A percentile compares a stretch with the other conserved stretches of the same genome.
Evolutionary conservation across 2,888 invertebrate genomes (phyloP).

Genomic region (Drosophila vallismaia): DNA sequence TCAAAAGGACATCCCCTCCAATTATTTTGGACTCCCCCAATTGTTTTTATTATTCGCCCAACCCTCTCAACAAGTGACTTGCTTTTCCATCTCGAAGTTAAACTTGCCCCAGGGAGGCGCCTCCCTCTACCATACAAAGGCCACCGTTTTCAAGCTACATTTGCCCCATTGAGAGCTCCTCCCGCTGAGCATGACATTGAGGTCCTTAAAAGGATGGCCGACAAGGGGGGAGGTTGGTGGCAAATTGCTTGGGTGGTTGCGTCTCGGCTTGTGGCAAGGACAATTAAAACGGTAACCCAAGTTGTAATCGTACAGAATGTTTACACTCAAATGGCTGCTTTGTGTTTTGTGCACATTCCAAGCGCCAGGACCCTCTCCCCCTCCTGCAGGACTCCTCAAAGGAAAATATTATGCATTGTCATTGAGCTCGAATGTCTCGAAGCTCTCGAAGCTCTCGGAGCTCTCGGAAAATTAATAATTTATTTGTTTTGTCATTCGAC

Average conservation of each 20-base stretch:
- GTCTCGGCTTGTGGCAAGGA: slow-evolving; percentile 60
- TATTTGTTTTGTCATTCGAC: slow-evolving; percentile 78
- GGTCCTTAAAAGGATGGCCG: too few relatives aligned
- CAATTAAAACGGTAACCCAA: slow-evolving; percentile 75
- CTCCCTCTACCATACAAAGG: slow-evolving; percentile 50
- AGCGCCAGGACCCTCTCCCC: background rate
- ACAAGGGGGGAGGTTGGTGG: background rate
- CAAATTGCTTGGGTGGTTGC: slow-evolving; percentile 16
- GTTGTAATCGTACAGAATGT: slow-evolving; percentile 76
- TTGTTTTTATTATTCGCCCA: slow-evolving; percentile 50
- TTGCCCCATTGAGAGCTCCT: slow-evolving; percentile 55
- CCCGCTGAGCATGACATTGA: slow-evolving; percentile 52
- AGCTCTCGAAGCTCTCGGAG: slow-evolving; percentile 45
- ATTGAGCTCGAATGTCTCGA: slow-evolving; percentile 47
- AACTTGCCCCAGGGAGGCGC: slow-evolving; percentile 33
- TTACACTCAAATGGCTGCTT: slow-evolving; percentile 77
- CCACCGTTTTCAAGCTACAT: slow-evolving; percentile 75
- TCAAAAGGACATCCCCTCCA: slow-evolving; percentile 15
- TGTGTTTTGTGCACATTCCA: slow-evolving; percentile 67
- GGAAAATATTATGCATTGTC: slow-evolving; percentile 58
- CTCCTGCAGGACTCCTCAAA: background rate
- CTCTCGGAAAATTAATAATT: slow-evolving; percentile 73
- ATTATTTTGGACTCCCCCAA: slow-evolving; percentile 26
- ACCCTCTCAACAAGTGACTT: slow-evolving; percentile 72
- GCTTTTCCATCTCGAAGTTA: slow-evolving; percentile 43